These are phyloP conservation scores for Oophaga pumilio DNA, from an alignment of 2,113 vertebrate genomes.

Conservation along the genomic window DNA sequence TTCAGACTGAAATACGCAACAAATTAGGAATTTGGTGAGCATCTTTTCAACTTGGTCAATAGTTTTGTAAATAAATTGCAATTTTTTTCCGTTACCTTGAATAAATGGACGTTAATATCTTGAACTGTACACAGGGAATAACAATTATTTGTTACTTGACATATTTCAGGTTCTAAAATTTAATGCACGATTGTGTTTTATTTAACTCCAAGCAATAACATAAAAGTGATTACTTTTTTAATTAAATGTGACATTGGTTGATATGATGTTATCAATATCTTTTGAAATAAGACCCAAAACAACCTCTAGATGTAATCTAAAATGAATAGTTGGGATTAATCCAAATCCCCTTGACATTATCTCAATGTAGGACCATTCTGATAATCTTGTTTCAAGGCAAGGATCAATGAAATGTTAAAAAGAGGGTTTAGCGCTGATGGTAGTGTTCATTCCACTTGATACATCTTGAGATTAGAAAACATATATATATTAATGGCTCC, in stretches of 20 bases:
- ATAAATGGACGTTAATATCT: slow-evolving; percentile 18
- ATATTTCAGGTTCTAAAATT: slow-evolving; percentile 32
- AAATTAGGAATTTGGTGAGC: not conserved
- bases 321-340: slow-evolving; percentile 73
- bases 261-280: slow-evolving; percentile 65
- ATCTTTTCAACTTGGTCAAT: not conserved
- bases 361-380: slow-evolving; percentile 67
- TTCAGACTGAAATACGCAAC: not conserved
- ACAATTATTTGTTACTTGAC: slow-evolving; percentile 17
- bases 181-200: slow-evolving; percentile 41
- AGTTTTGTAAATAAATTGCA: not conserved
- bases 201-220: slow-evolving; percentile 58
- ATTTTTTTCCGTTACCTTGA: not conserved
- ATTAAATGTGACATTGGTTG: slow-evolving; percentile 67
- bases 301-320: slow-evolving; percentile 75
- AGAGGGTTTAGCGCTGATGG: slow-evolving; percentile 71
- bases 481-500: slow-evolving; percentile 56
- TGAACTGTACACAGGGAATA: slow-evolving; percentile 11
- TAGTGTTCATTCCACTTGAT: slow-evolving; percentile 69
- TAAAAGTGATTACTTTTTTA: slow-evolving; percentile 68
- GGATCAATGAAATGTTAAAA: slow-evolving; percentile 76
- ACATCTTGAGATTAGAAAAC: slow-evolving; percentile 61
- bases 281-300: slow-evolving; percentile 60
- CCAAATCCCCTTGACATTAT: slow-evolving; percentile 70
- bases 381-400: slow-evolving; percentile 75